Base-by-base conservation (phyloP, 2,113 vertebrate species). In the Stercorarius parasiticus region DNA sequence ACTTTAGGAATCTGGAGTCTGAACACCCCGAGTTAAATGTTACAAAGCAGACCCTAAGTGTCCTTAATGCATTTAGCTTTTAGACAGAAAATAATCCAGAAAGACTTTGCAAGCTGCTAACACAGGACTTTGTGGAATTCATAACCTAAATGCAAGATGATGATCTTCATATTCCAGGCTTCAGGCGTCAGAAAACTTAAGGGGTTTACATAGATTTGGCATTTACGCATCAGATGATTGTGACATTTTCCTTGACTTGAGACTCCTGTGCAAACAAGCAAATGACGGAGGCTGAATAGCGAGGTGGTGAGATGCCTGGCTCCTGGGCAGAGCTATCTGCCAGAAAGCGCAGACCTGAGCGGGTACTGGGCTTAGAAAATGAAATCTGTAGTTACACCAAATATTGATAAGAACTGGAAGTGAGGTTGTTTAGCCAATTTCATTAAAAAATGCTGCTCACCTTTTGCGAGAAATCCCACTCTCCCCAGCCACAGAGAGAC, bases 191-290 rank as follows among this genome's bases (percentile, higher is more conserved):
- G 85, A 81, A 49, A 32, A 65, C 9, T 20, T 58, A 53, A 40
- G 32, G 5, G 2, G 5, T 23, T 89, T 52, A 25, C 8, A 71
- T 4, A 30, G 26, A 64, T n/a, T 72, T 79, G 29, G 13, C 19
- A 38, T 21, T 71, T 53, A 49, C 0, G 0, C 8, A n/a, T 38
- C 43, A 38, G 30, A 49, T 12, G 30, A 49, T 12, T 47, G 38
- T 2, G 9, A 53, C 19, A 43, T 78, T 38, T 58, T 58, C n/a
- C 32, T 50, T 62, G 29, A 56, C 2, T 0, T 22, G n/a, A 76
- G 34, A 50, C 25, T 76, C 40, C 27, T 32, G 10, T 15, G 27
- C 22, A 82, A 62, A 82, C 22, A 87, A 74, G 6, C 1, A 43
- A 70, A 52, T 15, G 11, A 4, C 40, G 11, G 1, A 0, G 55